Evolutionary conservation across 2,113 vertebrate species (phyloP).

Genomic region (Stigmatopora nigra): DNA sequence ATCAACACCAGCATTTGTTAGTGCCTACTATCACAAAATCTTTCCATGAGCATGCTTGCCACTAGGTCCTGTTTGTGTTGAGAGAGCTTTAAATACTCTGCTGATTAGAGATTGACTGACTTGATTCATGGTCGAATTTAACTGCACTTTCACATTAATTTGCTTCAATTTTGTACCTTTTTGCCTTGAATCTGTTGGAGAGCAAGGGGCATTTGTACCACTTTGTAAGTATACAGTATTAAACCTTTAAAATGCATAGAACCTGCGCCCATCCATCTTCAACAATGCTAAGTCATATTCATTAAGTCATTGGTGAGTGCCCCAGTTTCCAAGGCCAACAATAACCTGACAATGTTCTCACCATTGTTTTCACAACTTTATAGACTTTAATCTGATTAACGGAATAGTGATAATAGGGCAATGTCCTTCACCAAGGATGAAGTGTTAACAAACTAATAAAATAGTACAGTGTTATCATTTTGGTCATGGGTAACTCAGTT

Average conservation of each 20-base stretch:
- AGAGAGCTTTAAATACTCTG: background rate
- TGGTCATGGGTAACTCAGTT: background rate
- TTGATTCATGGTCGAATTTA: background rate
- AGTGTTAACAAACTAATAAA: too few species aligned
- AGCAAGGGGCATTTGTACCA: too few species aligned
- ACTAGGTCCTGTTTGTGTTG: background rate
- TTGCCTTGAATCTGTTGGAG: background rate
- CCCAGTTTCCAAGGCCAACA: too few species aligned
- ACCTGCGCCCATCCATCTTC: too few species aligned
- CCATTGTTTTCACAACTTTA: too few species aligned
- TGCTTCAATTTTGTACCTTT: background rate
- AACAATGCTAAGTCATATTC: background rate
- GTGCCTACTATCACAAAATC: background rate
- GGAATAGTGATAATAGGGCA: too few species aligned
- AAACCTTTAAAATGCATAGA: background rate
- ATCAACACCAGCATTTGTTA: constrained; percentile 2
- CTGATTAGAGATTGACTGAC: background rate
- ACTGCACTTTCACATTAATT: background rate
- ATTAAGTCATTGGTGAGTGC: background rate
- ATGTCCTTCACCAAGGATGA: too few species aligned
- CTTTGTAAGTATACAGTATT: background rate
- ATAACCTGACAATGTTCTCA: too few species aligned
- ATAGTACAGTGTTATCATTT: background rate
- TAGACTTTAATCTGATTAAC: background rate
- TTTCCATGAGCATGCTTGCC: background rate